Evolutionary conservation across 1,140 invertebrate genomes (phyloP).

Genomic region (Triops longicaudatus): DNA sequence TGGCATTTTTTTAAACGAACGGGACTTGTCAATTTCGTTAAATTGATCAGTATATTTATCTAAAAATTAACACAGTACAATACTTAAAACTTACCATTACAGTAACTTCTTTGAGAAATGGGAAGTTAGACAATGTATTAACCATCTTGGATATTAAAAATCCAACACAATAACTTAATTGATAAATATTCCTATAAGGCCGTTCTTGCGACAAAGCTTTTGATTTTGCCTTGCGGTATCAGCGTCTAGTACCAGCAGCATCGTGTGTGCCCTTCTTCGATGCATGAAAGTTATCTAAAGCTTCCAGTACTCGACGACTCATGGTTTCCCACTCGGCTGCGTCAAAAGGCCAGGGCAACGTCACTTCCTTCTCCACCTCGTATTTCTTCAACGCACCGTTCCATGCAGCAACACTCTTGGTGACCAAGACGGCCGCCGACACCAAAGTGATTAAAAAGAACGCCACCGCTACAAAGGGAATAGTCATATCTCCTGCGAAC

Average conservation of each 20-base stretch:
- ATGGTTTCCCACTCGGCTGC: neutral
- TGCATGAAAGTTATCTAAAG: neutral
- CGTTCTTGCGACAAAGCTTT: neutral
- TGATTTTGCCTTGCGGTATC: neutral
- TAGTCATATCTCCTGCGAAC: neutral
- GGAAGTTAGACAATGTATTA: too few relatives aligned
- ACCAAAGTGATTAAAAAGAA: neutral
- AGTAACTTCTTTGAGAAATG: too few relatives aligned
- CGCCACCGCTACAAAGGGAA: neutral
- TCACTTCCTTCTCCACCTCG: neutral
- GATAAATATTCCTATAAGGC: neutral
- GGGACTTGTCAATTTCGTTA: too few relatives aligned
- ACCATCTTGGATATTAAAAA: too few relatives aligned
- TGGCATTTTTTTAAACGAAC: too few relatives aligned
- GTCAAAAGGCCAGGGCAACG: neutral
- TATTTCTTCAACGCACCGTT: neutral
- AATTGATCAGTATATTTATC: too few relatives aligned
- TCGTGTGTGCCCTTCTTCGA: neutral
- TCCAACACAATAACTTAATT: too few relatives aligned
- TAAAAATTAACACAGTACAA: too few relatives aligned
- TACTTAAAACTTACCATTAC: too few relatives aligned
- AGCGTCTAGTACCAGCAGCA: neutral
- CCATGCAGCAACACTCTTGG: neutral
- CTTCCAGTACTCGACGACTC: neutral
- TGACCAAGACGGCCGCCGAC: neutral